These are phyloP conservation scores for Mesochorus sp. DNA, from an alignment of 2,888 invertebrate genomes.

Conservation along the genomic window DNA sequence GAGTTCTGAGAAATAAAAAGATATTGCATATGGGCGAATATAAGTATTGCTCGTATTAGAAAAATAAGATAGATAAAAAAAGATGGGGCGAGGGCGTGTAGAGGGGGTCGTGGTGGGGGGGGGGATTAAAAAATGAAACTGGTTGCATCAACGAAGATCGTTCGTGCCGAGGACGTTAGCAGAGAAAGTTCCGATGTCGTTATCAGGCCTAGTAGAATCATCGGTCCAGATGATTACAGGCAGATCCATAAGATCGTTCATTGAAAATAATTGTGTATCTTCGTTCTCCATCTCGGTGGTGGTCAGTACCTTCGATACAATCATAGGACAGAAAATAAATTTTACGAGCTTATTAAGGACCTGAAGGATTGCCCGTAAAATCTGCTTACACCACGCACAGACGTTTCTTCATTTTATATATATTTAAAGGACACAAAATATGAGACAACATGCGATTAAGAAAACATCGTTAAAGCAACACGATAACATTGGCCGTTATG, in stretches of 20 bases:
- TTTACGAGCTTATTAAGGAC: background rate
- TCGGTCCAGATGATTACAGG: constrained; percentile 63
- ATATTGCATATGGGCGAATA: constrained; percentile 19
- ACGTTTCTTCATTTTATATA: constrained; percentile 5
- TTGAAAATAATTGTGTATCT: constrained; percentile 52
- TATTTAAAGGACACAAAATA: constrained; percentile 1
- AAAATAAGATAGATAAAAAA: background rate
- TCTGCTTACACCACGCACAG: constrained; percentile 21
- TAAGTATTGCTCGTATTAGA: constrained; percentile 11
- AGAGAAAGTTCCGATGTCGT: constrained; percentile 66
- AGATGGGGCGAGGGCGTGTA: background rate
- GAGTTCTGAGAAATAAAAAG: background rate
- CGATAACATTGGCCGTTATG: constrained; percentile 22
- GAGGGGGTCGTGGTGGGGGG: background rate
- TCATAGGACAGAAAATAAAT: constrained; percentile 25
- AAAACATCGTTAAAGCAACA: background rate
- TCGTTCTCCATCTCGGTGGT: constrained; percentile 44
- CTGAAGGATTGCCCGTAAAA: background rate
- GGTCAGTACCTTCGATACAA: constrained; percentile 55
- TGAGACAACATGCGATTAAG: constrained; percentile 37
- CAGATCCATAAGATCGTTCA: constrained; percentile 29
- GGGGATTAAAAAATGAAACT: background rate
- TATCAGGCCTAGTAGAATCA: constrained; percentile 64
- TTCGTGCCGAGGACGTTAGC: constrained; percentile 70
- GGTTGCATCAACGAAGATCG: constrained; percentile 66